Percentiles rank a stretch among this genome's conserved stretches.
phyloP scores from a whole-genome alignment of 2,888 invertebrate species.

The Autographa pulchrina region DNA sequence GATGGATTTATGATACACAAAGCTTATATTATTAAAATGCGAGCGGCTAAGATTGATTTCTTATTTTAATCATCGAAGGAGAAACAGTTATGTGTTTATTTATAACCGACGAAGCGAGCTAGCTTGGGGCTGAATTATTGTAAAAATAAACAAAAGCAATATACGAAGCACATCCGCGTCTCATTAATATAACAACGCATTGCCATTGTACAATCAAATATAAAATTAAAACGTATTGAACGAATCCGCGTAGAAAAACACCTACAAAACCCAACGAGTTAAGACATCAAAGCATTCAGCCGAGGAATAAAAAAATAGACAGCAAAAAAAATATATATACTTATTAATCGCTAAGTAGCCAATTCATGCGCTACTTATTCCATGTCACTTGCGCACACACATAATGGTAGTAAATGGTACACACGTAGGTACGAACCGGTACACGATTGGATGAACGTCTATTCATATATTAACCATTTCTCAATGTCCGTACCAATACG shows the following conservation, averaged over 20 bases:
- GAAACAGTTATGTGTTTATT: not conserved
- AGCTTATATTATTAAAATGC: slow-evolving; percentile 14
- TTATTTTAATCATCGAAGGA: slow-evolving; percentile 16
- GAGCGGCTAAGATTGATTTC: slow-evolving; percentile 35
- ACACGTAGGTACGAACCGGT: slow-evolving; percentile 53
- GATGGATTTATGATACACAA: slow-evolving; percentile 41
- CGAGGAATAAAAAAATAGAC: slow-evolving; percentile 54
- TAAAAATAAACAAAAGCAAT: not conserved
- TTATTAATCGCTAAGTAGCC: slow-evolving; percentile 63
- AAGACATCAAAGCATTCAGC: slow-evolving; percentile 64
- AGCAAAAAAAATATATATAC: slow-evolving; percentile 45
- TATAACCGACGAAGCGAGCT: not conserved
- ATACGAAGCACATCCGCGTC: slow-evolving; percentile 23
- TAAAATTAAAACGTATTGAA: slow-evolving; percentile 46
- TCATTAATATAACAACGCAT: slow-evolving; percentile 40
- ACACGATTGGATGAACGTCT: slow-evolving; percentile 33
- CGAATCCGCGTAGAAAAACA: slow-evolving; percentile 51
- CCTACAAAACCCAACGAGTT: slow-evolving; percentile 52
- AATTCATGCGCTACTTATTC: slow-evolving; percentile 56
- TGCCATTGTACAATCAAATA: slow-evolving; percentile 38
- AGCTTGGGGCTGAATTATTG: not conserved
- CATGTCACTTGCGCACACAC: slow-evolving; percentile 54
- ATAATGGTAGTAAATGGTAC: slow-evolving; percentile 47
- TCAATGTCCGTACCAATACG: slow-evolving; percentile 52
- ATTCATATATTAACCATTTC: slow-evolving; percentile 50